These are phyloP conservation scores for Anhinga rufa DNA, from an alignment of 2,113 vertebrate species.

Conservation along the genomic window DNA sequence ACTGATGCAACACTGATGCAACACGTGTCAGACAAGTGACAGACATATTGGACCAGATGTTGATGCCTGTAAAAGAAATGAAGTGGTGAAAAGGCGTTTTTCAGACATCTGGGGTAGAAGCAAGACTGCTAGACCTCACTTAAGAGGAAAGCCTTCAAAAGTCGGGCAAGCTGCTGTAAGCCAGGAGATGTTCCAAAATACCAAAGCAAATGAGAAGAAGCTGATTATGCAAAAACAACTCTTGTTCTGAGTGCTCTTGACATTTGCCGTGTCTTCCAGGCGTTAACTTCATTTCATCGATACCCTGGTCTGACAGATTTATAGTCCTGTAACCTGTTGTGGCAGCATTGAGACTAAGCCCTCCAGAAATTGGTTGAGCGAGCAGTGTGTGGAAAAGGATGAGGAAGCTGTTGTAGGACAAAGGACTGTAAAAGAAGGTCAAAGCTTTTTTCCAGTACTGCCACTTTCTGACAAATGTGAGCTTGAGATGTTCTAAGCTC, in stretches of 20 bases:
- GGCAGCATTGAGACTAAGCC: not conserved
- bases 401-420: not conserved
- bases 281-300: not conserved
- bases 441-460: not conserved
- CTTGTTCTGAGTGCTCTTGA: not conserved
- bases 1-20: not conserved
- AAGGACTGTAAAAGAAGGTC: not conserved
- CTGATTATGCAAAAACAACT: not conserved
- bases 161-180: not conserved
- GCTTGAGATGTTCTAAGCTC: not conserved
- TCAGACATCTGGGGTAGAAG: not conserved
- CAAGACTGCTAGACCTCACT: not conserved
- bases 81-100: not conserved
- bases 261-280: not conserved
- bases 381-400: not conserved
- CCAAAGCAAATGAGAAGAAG: not conserved
- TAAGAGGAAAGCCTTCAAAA: not conserved
- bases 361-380: not conserved
- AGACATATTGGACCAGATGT: not conserved
- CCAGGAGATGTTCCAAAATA: not conserved
- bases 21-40: rapidly evolving
- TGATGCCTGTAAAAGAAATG: not conserved
- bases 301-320: not conserved
- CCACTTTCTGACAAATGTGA: not conserved
- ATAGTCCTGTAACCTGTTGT: not conserved